Percentiles rank a stretch among this genome's conserved stretches.
phyloP scores from a whole-genome alignment of 92 coral and sea anemone species.

The Zoanthus sansibaricus region DNA sequence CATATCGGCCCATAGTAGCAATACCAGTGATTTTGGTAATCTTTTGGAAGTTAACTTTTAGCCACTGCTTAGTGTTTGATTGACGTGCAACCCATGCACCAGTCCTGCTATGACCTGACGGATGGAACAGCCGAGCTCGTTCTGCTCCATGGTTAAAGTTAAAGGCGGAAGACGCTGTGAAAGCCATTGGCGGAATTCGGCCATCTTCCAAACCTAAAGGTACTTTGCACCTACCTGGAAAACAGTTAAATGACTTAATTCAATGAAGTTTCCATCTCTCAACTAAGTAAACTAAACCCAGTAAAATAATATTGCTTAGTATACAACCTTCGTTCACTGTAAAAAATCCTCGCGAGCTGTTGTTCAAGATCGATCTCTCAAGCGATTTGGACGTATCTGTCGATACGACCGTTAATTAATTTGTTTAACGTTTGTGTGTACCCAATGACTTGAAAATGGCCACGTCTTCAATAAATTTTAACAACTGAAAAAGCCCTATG shows the following conservation, averaged over 20 bases:
- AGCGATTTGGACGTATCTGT: no score
- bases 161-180: constrained; percentile 37
- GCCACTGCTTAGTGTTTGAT: constrained; percentile 47
- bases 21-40: constrained; percentile 38
- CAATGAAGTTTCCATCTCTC: no score
- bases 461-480: no score
- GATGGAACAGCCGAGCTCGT: constrained; percentile 22
- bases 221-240: constrained; percentile 12
- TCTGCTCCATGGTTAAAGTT: constrained; percentile 19
- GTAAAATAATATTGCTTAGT: no score
- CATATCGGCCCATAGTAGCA: constrained; percentile 51
- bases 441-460: no score
- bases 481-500: no score
- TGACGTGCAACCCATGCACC: constrained; percentile 61
- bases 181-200: constrained; percentile 27
- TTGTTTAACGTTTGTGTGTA: no score
- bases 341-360: no score
- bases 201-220: constrained; percentile 54
- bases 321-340: no score
- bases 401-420: no score
- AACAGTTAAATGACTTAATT: not conserved
- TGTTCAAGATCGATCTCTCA: no score
- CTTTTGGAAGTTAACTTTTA: constrained; percentile 44
- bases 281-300: no score
- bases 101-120: constrained; percentile 22